Conservation (phyloP, 2,888 invertebrate genomes). For the Agrochola circellaris region DNA sequence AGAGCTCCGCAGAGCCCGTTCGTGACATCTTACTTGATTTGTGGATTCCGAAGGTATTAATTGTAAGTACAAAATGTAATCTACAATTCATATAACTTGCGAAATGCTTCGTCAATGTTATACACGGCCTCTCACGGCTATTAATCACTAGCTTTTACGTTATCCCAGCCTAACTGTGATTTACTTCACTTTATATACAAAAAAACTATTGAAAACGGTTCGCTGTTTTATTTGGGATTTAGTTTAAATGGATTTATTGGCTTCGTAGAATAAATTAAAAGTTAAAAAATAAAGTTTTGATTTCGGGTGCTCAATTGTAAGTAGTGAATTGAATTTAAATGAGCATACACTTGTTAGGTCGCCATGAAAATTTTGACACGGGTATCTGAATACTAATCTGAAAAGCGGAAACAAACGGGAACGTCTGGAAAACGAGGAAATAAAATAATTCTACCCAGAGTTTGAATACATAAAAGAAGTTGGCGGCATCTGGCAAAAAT, state of each 20-base stretch:
- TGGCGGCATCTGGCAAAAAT: conserved; percentile 43
- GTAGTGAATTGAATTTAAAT: conserved; percentile 11
- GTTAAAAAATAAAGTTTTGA: conserved; percentile 11
- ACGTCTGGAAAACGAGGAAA: conserved; percentile 11
- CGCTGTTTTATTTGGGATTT: conserved; percentile 29
- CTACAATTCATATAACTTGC: conserved; percentile 61
- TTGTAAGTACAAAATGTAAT: conserved; percentile 70
- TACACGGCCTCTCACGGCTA: conserved; percentile 30
- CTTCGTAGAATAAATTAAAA: conserved; percentile 23
- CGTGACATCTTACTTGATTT: conserved; percentile 77
- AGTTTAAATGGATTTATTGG: conserved; percentile 24
- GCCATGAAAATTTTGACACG: conserved; percentile 7
- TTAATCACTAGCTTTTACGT: conserved; percentile 50
- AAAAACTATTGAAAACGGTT: conserved; percentile 38
- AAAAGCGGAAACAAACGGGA: conserved; percentile 12
- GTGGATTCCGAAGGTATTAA: conserved; percentile 74
- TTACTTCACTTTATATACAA: conserved; percentile 36
- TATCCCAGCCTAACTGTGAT: conserved; percentile 45
- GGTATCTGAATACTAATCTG: conserved; percentile 31
- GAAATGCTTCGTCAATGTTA: conserved; percentile 53
- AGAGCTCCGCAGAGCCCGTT: conserved; percentile 62
- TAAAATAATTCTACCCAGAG: conserved; percentile 22
- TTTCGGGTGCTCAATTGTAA: background rate
- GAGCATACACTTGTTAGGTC: too few relatives aligned
- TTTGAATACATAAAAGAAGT: conserved; percentile 10